Evolutionary conservation across 2,888 invertebrate species (phyloP).

Genomic region (Nysson spinosus): DNA sequence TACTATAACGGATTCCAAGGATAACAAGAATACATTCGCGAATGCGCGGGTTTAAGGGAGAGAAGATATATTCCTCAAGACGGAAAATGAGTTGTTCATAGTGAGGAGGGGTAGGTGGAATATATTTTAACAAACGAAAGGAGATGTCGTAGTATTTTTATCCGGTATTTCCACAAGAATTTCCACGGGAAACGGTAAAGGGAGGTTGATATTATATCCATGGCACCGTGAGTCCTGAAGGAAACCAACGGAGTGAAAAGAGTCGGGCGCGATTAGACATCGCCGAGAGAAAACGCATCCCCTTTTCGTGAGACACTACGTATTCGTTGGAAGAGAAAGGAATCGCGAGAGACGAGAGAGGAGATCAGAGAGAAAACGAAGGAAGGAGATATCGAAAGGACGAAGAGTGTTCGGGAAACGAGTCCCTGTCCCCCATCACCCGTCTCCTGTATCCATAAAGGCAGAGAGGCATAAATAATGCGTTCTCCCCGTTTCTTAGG

Average conservation of each 20-base stretch:
- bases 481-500: constrained; percentile 50
- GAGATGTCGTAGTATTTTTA: constrained; percentile 14
- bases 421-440: constrained; percentile 31
- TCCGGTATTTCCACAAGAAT: constrained; percentile 27
- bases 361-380: constrained; percentile 1
- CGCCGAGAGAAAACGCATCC: constrained; percentile 27
- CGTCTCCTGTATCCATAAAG: constrained; percentile 51
- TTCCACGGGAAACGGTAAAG: constrained; percentile 11
- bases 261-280: constrained; percentile 49
- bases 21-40: no score
- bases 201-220: constrained; percentile 15
- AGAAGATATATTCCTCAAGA: no score
- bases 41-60: no score
- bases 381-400: constrained; percentile 1
- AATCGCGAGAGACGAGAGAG: constrained; percentile 1
- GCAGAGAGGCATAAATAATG: constrained; percentile 60
- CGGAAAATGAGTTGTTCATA: no score
- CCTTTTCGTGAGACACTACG: not conserved
- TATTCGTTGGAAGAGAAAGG: constrained; percentile 5
- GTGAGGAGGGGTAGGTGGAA: no score
- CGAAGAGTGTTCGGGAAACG: constrained; percentile 5
- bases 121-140: constrained; percentile 2
- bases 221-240: constrained; percentile 12
- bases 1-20: no score
- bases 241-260: constrained; percentile 35